Conservation (phyloP, 2,888 invertebrate species). For the Calameuta pallipes region DNA sequence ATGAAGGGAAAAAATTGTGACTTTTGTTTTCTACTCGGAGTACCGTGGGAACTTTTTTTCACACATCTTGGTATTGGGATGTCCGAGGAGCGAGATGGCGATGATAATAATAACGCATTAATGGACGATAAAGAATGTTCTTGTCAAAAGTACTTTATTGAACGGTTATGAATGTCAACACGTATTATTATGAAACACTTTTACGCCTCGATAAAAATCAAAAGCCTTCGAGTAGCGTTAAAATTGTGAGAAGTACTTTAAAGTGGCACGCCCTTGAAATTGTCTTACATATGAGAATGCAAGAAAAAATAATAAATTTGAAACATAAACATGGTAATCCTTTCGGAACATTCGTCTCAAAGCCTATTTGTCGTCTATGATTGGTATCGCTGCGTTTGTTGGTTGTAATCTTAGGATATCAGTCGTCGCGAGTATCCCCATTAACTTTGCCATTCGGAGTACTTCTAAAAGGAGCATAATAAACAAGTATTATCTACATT, state of each 20-base stretch:
- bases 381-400: neutral
- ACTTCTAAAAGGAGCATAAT: slow-evolving; percentile 13
- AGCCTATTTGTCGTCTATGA: slow-evolving; percentile 13
- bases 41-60: neutral
- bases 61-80: neutral
- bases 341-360: slow-evolving; percentile 4
- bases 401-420: slow-evolving; percentile 10
- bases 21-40: neutral
- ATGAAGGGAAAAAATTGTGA: neutral
- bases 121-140: neutral
- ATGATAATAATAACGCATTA: slow-evolving; percentile 6
- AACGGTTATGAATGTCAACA: slow-evolving; percentile 23
- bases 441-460: slow-evolving; percentile 18
- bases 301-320: slow-evolving; percentile 1
- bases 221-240: slow-evolving; percentile 6
- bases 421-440: slow-evolving; percentile 18
- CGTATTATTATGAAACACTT: neutral
- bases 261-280: neutral
- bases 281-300: neutral
- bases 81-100: neutral
- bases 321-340: slow-evolving; percentile 1
- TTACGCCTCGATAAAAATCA: slow-evolving; percentile 2
- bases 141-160: slow-evolving; percentile 34
- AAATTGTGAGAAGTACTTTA: neutral
- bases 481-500: neutral